phyloP scores from a whole-genome alignment of 1,140 invertebrate species.

The Drosophila grimshawi region DNA sequence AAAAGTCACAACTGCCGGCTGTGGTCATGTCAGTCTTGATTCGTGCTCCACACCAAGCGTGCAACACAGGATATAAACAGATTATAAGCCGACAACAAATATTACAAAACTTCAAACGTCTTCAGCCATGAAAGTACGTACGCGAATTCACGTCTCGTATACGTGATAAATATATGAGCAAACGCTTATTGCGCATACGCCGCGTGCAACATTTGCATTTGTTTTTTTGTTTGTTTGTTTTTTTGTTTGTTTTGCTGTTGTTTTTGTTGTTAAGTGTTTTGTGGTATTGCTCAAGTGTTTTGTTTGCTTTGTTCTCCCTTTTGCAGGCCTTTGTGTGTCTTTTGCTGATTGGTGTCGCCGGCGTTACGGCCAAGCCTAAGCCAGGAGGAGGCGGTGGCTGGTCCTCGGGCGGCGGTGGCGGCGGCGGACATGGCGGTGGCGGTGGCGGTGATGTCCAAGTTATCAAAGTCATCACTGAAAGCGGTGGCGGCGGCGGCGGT shows the following conservation, averaged over 20 bases:
- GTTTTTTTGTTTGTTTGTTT: neutral
- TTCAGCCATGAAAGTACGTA: slow-evolving; percentile 71
- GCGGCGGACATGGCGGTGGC: slow-evolving; percentile 53
- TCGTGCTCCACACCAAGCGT: slow-evolving; percentile 44
- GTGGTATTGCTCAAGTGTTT: slow-evolving; percentile 1
- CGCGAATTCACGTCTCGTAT: slow-evolving; percentile 10
- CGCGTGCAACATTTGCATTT: slow-evolving; percentile 7
- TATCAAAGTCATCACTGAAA: slow-evolving; percentile 59
- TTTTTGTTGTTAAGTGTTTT: slow-evolving; percentile 4
- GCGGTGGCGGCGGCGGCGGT: slow-evolving; percentile 58
- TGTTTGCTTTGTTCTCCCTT: slow-evolving; percentile 14
- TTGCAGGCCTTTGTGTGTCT: slow-evolving; percentile 77
- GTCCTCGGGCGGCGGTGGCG: slow-evolving; percentile 64
- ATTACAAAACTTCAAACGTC: neutral
- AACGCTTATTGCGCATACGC: slow-evolving; percentile 36
- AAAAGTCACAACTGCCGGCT: slow-evolving; percentile 53
- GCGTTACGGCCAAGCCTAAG: slow-evolving; percentile 75
- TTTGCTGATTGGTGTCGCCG: slow-evolving; percentile 70
- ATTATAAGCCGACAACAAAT: neutral
- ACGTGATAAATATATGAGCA: slow-evolving; percentile 18
- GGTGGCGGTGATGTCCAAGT: slow-evolving; percentile 63
- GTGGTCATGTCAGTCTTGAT: slow-evolving; percentile 71
- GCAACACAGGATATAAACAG: slow-evolving; percentile 20
- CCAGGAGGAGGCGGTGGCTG: slow-evolving; percentile 65
- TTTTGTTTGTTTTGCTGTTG: neutral